A percentile compares a stretch with the other conserved stretches of the same genome.
Evolutionary conservation across 2,888 invertebrate genomes (phyloP).

Genomic region (Tenthredo scrophulariae): DNA sequence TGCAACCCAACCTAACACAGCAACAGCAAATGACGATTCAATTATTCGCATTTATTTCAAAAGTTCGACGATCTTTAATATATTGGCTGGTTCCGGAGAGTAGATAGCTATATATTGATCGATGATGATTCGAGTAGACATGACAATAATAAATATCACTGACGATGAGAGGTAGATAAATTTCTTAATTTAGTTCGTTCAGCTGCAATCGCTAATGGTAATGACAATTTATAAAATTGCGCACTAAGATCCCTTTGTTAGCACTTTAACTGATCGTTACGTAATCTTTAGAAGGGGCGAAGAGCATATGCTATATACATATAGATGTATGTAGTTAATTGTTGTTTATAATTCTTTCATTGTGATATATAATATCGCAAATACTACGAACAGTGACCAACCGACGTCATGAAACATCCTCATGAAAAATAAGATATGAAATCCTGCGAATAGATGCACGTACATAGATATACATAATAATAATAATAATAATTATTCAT

Average conservation of each 20-base stretch:
- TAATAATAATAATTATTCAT: not conserved
- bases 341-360: not conserved
- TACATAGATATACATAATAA: no score
- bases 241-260: not conserved
- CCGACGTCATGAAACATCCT: not conserved
- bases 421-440: not conserved
- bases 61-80: constrained; percentile 34
- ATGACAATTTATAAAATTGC: not conserved
- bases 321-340: not conserved
- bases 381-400: not conserved
- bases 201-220: not conserved
- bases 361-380: not conserved
- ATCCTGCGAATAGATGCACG: not conserved
- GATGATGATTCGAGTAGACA: no score
- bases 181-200: not conserved
- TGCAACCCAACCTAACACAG: not conserved
- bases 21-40: not conserved
- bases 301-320: not conserved
- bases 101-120: no score
- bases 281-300: not conserved
- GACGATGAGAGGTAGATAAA: not conserved
- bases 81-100: not conserved
- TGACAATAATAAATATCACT: no score
- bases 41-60: constrained; percentile 8
- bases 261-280: not conserved